Base-by-base conservation (phyloP, 2,888 invertebrate species). In the Palloptera scutellata region DNA sequence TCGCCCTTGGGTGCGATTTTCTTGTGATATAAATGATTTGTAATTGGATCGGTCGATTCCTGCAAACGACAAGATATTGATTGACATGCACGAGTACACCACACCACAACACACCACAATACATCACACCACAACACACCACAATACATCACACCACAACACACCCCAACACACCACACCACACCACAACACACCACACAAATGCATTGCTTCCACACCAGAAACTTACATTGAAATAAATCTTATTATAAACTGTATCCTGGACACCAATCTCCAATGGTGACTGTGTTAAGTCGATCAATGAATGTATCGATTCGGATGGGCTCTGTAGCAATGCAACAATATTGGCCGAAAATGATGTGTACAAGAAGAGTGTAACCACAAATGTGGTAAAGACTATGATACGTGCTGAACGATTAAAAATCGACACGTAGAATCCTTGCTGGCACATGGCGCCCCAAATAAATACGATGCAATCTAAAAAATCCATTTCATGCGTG, bases 311-410 rank as follows among this genome's bases (percentile, higher is more conserved):
- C 17, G 88, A 87, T 75, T 87, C 82, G 79, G 89, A 89, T n/a
- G 90, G 89, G 73, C 88, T 87, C 81, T 90, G 89, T 73, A 90
- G 83, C 68, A 90, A 83, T 13, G 88, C 88, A 71, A 90, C 89
- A 72, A 90, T 88, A 82, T 89, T 90, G 20, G 90, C 90, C n/a
- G 89, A 89, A 81, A 89, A 90, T 1, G 90, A 88, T 4, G 89
- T 90, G 78, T 88, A 89, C 42, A 87, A 79, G 80, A 89, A 90
- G 58, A 90, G 79, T 0, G 88, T 86, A 1, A 87, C 83, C 60
- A 88, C 80, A 73, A 89, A 86, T 60, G 88, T 86, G 64, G 86
- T 86, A 72, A 89, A 87, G 74, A 89, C 86, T 59, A 88, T 86
- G 69, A 88, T 80, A 10, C 89, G 86, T 0, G 86, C 86, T 1